Base-by-base conservation (phyloP, 2,888 invertebrate species). In the Drosophila colorata region DNA sequence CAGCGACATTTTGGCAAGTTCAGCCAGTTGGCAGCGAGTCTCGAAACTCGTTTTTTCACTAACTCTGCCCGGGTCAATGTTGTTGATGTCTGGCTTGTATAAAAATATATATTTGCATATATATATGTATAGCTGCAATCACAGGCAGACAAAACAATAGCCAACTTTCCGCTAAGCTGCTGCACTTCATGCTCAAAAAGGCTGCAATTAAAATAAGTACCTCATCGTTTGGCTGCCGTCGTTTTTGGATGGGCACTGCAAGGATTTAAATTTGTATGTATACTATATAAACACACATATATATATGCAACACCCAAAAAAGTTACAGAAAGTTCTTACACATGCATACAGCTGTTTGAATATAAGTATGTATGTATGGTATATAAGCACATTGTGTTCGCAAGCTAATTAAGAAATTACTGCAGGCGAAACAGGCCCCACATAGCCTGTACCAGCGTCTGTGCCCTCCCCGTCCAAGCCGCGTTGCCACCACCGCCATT, bases 381-480 rank as follows among this genome's bases (percentile, higher is more conserved):
- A 85, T 70, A 84, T 87, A 81, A 81, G 87, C 74, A 76, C 81
- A 85, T 85, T 85, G 85, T 88, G 70, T 74, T 81, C 58, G 68
- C 74, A 88, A 90, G 90, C 90, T 90, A 90, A 90, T 90, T 90
- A 90, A 90, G 90, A 90, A 89, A 90, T 90, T 82, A 86, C 90
- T 90, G 86, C 87, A 87, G 90, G 90, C 90, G 80, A 78, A 76
- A 78, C 76, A 77, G 74, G 74, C 68, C 79, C 68, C 69, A 48
- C 16, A n/a, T 20, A 11, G 20, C 48, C 72, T 43, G 13, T n/a
- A 13, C 0, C 20, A 18, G 38, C 48, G n/a, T n/a, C 14, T 7
- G n/a, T 11, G 18, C 35, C 23, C 40, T 23, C 43, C 43, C 18
- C 41, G 2, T 38, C 18, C 60, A 35, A 55, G 44, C 58, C 55